phyloP scores from a whole-genome alignment of 2,113 vertebrate genomes.

The Lepus americanus region DNA sequence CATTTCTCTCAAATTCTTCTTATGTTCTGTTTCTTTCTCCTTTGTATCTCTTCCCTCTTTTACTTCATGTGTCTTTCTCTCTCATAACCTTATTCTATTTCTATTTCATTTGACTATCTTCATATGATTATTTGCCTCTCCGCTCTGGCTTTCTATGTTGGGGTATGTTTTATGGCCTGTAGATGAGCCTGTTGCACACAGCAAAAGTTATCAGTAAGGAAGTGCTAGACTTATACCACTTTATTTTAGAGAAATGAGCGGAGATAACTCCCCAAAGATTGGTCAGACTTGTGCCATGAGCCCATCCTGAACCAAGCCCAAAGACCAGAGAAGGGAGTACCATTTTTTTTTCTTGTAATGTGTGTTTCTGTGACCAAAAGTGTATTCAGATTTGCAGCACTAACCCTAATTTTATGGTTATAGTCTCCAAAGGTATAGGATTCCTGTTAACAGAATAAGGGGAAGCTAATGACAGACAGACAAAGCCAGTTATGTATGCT shows the following conservation, averaged over 20 bases:
- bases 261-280: neutral
- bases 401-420: neutral
- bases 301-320: neutral
- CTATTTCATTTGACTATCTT: neutral
- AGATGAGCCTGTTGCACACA: neutral
- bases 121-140: neutral
- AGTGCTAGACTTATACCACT: neutral
- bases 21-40: neutral
- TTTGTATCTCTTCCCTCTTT: neutral
- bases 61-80: neutral
- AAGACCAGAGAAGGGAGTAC: neutral
- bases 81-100: neutral
- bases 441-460: neutral
- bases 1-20: too few relatives aligned
- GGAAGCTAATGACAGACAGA: neutral
- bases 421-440: neutral
- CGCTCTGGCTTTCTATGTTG: neutral
- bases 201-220: neutral
- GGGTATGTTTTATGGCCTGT: neutral
- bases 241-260: conserved; percentile 11
- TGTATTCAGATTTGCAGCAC: neutral
- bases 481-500: neutral
- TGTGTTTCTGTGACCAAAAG: neutral
- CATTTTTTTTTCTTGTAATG: neutral
- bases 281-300: neutral